phyloP scores from a whole-genome alignment of 2,113 vertebrate species.

The Sclerurus mexicanus region DNA sequence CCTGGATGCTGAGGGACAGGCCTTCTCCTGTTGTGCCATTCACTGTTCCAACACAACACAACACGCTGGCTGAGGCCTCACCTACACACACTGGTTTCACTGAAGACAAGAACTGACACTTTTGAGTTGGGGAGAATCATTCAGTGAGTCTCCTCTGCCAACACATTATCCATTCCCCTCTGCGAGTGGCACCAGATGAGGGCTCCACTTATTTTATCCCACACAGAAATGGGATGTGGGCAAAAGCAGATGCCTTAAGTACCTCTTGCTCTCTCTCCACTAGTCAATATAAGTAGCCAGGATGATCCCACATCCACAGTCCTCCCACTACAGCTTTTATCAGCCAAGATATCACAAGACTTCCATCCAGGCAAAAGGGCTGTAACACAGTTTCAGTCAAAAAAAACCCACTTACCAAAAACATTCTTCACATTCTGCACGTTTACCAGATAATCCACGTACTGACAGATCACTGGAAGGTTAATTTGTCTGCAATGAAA shows the following conservation, averaged over 20 bases:
- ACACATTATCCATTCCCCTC: neutral
- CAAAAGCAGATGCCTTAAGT: neutral
- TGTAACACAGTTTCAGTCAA: neutral
- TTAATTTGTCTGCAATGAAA: constrained; percentile 85
- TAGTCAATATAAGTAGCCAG: neutral
- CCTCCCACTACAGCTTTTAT: neutral
- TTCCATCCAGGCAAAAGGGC: neutral
- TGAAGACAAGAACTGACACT: neutral
- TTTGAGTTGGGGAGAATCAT: neutral
- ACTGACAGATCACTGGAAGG: constrained; percentile 78
- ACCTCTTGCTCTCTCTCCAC: neutral
- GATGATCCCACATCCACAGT: neutral
- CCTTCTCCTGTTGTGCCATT: constrained; percentile 96
- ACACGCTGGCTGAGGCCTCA: neutral
- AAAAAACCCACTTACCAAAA: constrained; percentile 84
- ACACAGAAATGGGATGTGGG: neutral
- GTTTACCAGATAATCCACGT: constrained; percentile 86
- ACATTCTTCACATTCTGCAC: constrained; percentile 84
- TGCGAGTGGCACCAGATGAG: neutral
- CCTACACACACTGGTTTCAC: neutral
- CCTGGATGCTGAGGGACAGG: constrained; percentile 82
- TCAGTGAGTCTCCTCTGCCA: neutral
- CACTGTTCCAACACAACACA: constrained; percentile 76
- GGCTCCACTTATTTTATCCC: neutral
- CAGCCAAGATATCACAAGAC: neutral